Percentiles rank a stretch among this genome's conserved stretches.
Evolutionary conservation across 2,797 vertebrate species (phyloP).

Genomic region (Anguilla marmorata): DNA sequence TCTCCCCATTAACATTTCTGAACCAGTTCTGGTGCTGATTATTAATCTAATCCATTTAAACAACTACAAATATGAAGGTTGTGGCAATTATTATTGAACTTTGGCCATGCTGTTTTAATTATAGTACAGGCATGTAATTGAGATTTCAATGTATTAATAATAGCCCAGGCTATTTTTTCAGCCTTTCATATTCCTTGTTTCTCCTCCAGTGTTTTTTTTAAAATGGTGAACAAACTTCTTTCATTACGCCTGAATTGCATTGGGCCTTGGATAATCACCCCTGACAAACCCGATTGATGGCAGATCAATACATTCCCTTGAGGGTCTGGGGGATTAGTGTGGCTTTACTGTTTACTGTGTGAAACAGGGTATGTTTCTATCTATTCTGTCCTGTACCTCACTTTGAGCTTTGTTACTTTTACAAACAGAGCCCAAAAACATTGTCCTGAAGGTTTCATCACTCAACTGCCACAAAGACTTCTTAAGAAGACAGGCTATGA

Average conservation of each 20-base stretch:
- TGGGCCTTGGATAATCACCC: background rate
- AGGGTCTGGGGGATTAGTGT: slow-evolving; percentile 17
- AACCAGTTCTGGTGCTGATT: background rate
- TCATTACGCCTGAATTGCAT: slow-evolving; percentile 20
- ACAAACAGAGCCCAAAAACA: slow-evolving; percentile 10
- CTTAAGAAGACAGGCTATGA: background rate
- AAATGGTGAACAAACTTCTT: slow-evolving; percentile 2
- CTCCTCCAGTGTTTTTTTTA: background rate
- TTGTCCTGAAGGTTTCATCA: background rate
- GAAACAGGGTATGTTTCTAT: slow-evolving; percentile 5
- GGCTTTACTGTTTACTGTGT: slow-evolving; percentile 22
- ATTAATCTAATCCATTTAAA: background rate
- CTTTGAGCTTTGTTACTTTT: background rate
- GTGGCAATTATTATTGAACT: slow-evolving; percentile 7
- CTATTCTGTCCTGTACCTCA: background rate
- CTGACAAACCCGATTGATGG: slow-evolving; percentile 32
- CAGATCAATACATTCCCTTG: slow-evolving; percentile 29
- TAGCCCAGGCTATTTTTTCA: background rate
- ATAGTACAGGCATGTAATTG: background rate
- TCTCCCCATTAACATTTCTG: slow-evolving; percentile 9
- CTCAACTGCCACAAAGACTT: slow-evolving; percentile 1
- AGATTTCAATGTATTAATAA: slow-evolving; percentile 1
- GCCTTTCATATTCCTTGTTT: background rate
- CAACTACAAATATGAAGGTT: slow-evolving; percentile 3
- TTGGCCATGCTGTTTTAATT: slow-evolving; percentile 14